A percentile compares a stretch with the other conserved stretches of the same genome.
Conservation (phyloP, 1,140 invertebrate species). For the Euura lappo region DNA sequence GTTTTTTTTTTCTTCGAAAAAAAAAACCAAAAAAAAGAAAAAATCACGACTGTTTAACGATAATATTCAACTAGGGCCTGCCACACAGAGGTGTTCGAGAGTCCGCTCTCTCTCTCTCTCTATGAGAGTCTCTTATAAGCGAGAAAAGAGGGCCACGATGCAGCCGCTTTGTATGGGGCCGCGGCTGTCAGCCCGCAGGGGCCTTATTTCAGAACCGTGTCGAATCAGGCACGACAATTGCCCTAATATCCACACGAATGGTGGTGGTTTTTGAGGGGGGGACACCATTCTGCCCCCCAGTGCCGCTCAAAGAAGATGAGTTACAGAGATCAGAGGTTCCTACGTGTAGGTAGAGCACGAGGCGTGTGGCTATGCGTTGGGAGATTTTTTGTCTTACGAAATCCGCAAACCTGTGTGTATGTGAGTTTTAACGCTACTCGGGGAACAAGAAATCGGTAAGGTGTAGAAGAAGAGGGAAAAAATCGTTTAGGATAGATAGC, state of each 20-base stretch:
- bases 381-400: neutral
- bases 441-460: neutral
- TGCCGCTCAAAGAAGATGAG: neutral
- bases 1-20: too few relatives aligned
- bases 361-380: neutral
- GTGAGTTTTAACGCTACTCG: slow-evolving; percentile 10
- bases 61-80: too few relatives aligned
- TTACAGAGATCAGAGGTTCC: neutral
- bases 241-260: slow-evolving; percentile 53
- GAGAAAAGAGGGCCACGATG: slow-evolving; percentile 10
- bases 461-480: slow-evolving; percentile 15
- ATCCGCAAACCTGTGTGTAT: neutral
- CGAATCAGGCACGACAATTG: slow-evolving; percentile 55
- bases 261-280: slow-evolving; percentile 9
- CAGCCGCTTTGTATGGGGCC: slow-evolving; percentile 38
- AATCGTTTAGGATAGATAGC: slow-evolving; percentile 28
- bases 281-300: neutral
- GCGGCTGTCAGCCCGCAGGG: slow-evolving; percentile 42
- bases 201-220: slow-evolving; percentile 51
- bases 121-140: too few relatives aligned
- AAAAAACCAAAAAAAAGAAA: too few relatives aligned
- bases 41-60: too few relatives aligned
- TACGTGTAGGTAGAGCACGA: neutral
- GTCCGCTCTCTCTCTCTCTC: too few relatives aligned
- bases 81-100: too few relatives aligned